These are phyloP conservation scores for Elephantulus edwardii DNA, from an alignment of 2,113 vertebrate species.

Conservation along the genomic window DNA sequence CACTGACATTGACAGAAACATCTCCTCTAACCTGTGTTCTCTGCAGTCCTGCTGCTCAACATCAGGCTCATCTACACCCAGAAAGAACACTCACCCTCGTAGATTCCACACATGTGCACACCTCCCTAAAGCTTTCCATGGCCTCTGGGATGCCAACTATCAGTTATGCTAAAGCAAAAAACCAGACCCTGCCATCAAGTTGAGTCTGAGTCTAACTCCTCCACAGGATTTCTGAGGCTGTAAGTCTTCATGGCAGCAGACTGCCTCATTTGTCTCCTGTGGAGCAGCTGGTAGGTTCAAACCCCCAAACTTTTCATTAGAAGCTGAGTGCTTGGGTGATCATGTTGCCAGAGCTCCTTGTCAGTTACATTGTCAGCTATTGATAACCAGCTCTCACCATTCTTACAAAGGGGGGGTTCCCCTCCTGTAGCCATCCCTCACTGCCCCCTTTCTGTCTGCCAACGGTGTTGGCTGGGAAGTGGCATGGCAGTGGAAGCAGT, in stretches of 20 bases:
- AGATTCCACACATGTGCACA: accelerated
- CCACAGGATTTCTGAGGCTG: no score
- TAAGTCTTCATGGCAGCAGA: no score
- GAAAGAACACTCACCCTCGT: neutral
- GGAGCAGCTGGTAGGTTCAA: no score
- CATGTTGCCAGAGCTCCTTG: no score
- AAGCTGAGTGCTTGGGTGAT: no score
- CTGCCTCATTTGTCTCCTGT: no score
- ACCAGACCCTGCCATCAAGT: no score
- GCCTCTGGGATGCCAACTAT: neutral
- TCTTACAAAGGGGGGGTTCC: neutral
- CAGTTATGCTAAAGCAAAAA: no score
- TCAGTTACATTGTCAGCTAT: no score
- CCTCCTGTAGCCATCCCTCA: neutral
- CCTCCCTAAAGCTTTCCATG: neutral
- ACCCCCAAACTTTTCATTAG: no score
- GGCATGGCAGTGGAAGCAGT: neutral
- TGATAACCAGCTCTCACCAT: no score
- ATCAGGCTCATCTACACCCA: neutral
- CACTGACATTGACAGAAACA: neutral
- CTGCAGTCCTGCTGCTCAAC: neutral
- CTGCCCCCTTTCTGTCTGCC: neutral
- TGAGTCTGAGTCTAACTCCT: no score
- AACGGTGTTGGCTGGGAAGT: neutral
- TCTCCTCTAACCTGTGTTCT: neutral